phyloP scores from a whole-genome alignment of 2,797 vertebrate genomes.

The Geotria australis region DNA sequence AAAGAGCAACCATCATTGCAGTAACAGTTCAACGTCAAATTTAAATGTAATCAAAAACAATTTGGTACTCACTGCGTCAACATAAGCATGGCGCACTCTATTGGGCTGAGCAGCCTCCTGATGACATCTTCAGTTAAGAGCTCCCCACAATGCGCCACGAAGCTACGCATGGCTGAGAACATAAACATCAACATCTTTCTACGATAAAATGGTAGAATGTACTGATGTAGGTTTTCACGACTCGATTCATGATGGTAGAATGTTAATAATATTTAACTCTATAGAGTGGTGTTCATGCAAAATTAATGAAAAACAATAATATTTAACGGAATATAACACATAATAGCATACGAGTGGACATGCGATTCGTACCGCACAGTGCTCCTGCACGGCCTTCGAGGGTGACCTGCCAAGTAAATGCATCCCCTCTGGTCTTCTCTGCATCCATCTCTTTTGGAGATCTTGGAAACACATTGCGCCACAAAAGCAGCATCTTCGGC shows the following conservation, averaged over 20 bases:
- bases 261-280: too few species aligned
- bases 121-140: constrained; percentile 91
- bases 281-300: too few species aligned
- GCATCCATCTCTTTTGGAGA: constrained; percentile 88
- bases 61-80: constrained; percentile 77
- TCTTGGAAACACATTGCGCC: constrained; percentile 90
- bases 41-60: neutral
- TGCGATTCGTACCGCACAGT: constrained; percentile 42
- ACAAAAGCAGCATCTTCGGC: constrained; percentile 84
- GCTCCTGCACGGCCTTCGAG: constrained; percentile 85
- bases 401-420: constrained; percentile 94
- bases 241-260: too few species aligned
- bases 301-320: too few species aligned
- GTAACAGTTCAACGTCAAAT: too few species aligned
- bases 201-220: too few species aligned
- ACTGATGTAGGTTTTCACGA: too few species aligned
- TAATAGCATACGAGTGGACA: too few species aligned
- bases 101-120: constrained; percentile 81
- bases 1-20: too few species aligned
- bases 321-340: too few species aligned
- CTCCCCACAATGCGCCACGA: constrained; percentile 90
- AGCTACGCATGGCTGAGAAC: constrained; percentile 70
- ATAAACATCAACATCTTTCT: constrained; percentile 1
- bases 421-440: constrained; percentile 78
- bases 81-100: constrained; percentile 98